phyloP scores from a whole-genome alignment of 2,888 invertebrate genomes.

The Resseliella maxima region DNA sequence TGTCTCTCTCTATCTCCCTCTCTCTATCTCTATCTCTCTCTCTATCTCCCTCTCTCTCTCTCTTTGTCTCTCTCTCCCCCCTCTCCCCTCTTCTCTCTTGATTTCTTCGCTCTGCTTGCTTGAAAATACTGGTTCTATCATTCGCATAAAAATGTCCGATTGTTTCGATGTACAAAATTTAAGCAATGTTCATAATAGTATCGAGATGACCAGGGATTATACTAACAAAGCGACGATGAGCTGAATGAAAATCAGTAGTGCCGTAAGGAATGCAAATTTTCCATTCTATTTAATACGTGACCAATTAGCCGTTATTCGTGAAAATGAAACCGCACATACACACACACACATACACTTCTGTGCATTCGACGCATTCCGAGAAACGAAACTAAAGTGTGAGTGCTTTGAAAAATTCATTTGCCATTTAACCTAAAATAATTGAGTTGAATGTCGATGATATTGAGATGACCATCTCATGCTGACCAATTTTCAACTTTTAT shows the following conservation, averaged over 20 bases:
- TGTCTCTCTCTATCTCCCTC: too few relatives aligned
- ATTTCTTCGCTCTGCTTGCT: neutral
- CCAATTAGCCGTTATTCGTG: slow-evolving; percentile 47
- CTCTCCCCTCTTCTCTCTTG: neutral
- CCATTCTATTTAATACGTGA: slow-evolving; percentile 22
- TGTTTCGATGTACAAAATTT: too few relatives aligned
- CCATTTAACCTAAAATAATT: slow-evolving; percentile 32
- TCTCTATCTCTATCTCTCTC: neutral
- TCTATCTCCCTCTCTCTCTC: neutral
- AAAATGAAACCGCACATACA: slow-evolving; percentile 18
- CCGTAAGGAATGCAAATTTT: slow-evolving; percentile 54
- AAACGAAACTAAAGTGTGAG: neutral
- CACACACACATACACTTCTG: too few relatives aligned
- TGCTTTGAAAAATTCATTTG: neutral
- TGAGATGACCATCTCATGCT: neutral
- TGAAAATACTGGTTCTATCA: neutral
- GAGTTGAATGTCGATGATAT: slow-evolving; percentile 4
- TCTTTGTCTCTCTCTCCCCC: neutral
- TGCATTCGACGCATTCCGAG: too few relatives aligned
- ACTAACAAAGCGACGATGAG: slow-evolving; percentile 47
- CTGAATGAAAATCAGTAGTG: slow-evolving; percentile 38
- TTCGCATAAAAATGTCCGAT: too few relatives aligned
- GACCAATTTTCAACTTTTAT: neutral
- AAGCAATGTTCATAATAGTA: too few relatives aligned
- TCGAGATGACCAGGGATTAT: neutral